A percentile compares a stretch with the other conserved stretches of the same genome.
Evolutionary conservation across 1,140 invertebrate genomes (phyloP).

Genomic region (Neotoxoptera formosana): DNA sequence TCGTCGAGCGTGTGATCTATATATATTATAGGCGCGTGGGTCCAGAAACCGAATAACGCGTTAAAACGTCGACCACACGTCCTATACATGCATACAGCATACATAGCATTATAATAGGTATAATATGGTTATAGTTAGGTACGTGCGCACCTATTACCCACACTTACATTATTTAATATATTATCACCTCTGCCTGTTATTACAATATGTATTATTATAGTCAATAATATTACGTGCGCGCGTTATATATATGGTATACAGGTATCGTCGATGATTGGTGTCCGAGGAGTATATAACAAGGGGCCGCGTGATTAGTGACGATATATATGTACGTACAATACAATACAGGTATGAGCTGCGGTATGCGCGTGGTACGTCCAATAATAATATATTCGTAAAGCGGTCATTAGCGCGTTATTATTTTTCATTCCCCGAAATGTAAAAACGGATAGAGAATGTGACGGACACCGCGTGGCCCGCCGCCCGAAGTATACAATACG

Average conservation of each 20-base stretch:
- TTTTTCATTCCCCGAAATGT: not conserved
- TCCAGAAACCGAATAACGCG: not conserved
- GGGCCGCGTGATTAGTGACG: not conserved
- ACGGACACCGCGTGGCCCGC: not conserved
- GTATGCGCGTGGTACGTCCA: not conserved
- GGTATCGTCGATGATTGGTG: not conserved
- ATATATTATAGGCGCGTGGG: not conserved
- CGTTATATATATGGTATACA: no score
- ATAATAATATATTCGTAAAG: not conserved
- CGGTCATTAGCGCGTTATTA: constrained; percentile 12
- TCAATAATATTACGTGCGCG: not conserved
- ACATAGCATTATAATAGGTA: not conserved
- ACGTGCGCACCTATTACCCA: not conserved
- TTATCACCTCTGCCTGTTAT: not conserved
- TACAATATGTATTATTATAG: not conserved
- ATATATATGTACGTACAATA: not conserved
- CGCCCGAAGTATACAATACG: no score
- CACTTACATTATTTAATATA: not conserved
- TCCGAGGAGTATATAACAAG: not conserved
- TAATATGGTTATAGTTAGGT: not conserved
- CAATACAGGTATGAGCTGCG: not conserved
- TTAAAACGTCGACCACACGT: not conserved
- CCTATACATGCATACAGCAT: not conserved
- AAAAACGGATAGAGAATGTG: not conserved
- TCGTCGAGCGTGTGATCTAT: not conserved